Evolutionary conservation across 92 coral and sea anemone genomes (phyloP).

Genomic region (Isaurus tuberculatus): DNA sequence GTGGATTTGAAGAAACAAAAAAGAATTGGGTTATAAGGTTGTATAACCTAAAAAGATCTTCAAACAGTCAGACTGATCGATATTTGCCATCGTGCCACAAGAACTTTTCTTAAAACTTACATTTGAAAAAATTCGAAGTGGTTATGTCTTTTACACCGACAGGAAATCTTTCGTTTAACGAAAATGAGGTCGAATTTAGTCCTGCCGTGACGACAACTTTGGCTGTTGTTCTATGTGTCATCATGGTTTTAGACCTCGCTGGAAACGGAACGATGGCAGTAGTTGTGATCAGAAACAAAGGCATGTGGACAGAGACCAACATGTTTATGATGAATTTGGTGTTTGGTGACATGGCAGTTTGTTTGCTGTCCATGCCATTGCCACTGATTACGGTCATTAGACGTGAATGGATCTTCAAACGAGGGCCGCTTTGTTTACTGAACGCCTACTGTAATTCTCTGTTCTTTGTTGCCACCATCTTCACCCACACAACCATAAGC

Average conservation of each 20-base stretch:
- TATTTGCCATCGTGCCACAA: neutral
- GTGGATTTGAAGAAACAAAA: neutral
- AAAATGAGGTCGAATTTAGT: conserved; percentile 48
- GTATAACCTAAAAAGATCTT: neutral
- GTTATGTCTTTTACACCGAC: neutral
- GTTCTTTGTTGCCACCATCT: conserved; percentile 77
- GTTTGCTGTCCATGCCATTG: conserved; percentile 74
- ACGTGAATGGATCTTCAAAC: conserved; percentile 62
- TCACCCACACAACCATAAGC: conserved; percentile 84
- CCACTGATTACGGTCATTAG: conserved; percentile 73
- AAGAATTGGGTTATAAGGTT: neutral
- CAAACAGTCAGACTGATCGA: neutral
- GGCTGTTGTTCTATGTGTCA: conserved; percentile 63
- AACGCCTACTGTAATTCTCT: conserved; percentile 77
- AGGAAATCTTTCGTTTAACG: neutral
- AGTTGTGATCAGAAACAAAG: conserved; percentile 74
- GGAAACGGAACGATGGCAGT: conserved; percentile 72
- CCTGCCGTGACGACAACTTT: conserved; percentile 66
- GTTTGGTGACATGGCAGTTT: conserved; percentile 79
- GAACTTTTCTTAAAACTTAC: neutral
- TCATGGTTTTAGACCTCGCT: conserved; percentile 61
- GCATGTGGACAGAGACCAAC: conserved; percentile 90
- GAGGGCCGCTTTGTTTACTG: conserved; percentile 69
- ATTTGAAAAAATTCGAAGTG: neutral
- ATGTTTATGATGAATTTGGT: conserved; percentile 82